phyloP scores from a whole-genome alignment of 1,140 invertebrate genomes.

The Sipha flava region DNA sequence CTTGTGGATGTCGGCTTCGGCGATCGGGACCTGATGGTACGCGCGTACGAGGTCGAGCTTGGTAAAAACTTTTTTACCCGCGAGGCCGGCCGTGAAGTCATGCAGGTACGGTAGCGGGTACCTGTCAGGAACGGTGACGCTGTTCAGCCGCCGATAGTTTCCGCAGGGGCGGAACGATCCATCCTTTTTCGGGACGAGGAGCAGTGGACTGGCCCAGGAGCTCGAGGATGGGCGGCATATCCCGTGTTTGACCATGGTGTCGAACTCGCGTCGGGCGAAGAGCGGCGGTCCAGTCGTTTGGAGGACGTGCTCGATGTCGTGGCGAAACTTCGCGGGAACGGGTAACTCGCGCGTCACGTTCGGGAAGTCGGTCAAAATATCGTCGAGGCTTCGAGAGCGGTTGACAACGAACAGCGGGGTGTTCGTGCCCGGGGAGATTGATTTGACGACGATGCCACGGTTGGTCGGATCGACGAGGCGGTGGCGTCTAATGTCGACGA shows the following conservation, averaged over 20 bases:
- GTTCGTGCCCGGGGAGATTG: not conserved
- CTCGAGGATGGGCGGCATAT: slow-evolving; percentile 39
- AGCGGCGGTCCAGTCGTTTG: slow-evolving; percentile 37
- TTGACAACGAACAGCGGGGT: not conserved
- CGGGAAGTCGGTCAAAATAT: not conserved
- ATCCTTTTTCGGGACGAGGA: slow-evolving; percentile 43
- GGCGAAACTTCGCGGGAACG: slow-evolving; percentile 41
- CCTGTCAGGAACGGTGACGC: slow-evolving; percentile 39
- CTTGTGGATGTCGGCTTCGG: slow-evolving; percentile 41
- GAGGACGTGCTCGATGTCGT: slow-evolving; percentile 40
- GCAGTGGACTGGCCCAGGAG: slow-evolving; percentile 45
- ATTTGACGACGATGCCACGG: not conserved
- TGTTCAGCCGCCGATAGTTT: slow-evolving; percentile 46
- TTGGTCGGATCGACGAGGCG: not conserved
- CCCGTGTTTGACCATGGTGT: slow-evolving; percentile 39
- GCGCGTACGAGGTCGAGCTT: slow-evolving; percentile 47
- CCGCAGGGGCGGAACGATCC: slow-evolving; percentile 43
- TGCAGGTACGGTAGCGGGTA: slow-evolving; percentile 43
- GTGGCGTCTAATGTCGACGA: not conserved
- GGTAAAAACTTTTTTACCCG: slow-evolving; percentile 44
- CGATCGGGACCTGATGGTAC: slow-evolving; percentile 46
- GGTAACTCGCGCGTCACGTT: not conserved
- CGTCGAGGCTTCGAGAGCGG: not conserved
- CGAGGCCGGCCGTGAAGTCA: slow-evolving; percentile 41
- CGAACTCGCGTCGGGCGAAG: slow-evolving; percentile 35